Evolutionary conservation across 2,797 vertebrate species (phyloP), one percentile per base, ranked within the genome.

Genomic region (Carcharodon carcharias): DNA sequence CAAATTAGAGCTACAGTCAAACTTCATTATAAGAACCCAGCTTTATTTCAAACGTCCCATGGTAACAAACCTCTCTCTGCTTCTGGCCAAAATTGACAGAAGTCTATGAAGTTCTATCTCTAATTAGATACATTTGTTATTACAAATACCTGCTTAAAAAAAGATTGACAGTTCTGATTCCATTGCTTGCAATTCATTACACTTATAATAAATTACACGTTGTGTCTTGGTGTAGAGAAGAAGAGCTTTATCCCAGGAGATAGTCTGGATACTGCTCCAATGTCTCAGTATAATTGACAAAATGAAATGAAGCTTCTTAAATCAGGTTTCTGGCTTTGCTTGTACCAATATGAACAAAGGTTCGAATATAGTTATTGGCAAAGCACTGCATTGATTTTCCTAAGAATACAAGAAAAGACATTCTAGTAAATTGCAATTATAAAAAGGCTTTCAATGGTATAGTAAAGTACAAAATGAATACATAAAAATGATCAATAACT

Each of bases 51-150:
- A 40, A 50, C 35, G 63, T 69, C n/a, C 63, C 63, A 67, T 45
- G 31, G 65, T 65, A 94, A 69, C 93, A 71, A 95, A 54, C 92
- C 23, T 92, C 16, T 63, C 31, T 95, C 40, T 69, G 93, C 93
- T 71, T 95, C n/a, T 67, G 93, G 45, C 23, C 65, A 95, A 95
- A 95, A 50, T 71, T 65, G n/a, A 28, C 40, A 12, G 23, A 94
- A 65, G 40, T 28, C 9, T 12, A 28, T 69, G 92, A 69, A 95
- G 40, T 65, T 95, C 63, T 45, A 50, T 21, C 65, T 95, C 65
- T 71, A 95, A 95, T 71, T 95, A 67, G 65, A 67, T 95, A 50
- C 40, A 92, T 95, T 69, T 95, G 63, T 71, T 45, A 95, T 71
- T 67, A 71, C 93, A 95, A 69, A 71, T 71, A 50, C 23, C 26